Base-by-base conservation (phyloP, 2,888 invertebrate genomes). In the Anoplius nigerrimus region DNA sequence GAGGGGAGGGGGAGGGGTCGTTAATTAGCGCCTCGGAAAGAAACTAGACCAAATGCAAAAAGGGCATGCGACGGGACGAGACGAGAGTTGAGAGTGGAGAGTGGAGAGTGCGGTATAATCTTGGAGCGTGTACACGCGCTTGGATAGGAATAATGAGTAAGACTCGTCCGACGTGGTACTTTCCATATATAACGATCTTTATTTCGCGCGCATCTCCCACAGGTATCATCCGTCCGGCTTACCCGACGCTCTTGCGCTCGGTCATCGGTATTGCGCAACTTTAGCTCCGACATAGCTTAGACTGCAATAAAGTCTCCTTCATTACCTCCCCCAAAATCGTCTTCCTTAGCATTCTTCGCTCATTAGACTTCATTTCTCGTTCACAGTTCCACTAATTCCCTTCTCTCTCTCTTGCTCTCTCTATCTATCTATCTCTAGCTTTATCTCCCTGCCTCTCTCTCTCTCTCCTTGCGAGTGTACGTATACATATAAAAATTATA, bases 401-500 rank as follows among this genome's bases (percentile, higher is more conserved):
- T n/a, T n/a, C n/a, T 65, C 68, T 45, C 48, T 54, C 62, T 68
- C 66, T 69, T 74, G 62, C 60, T 59, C 69, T 68, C 59, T 67
- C 24, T 63, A 57, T 58, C 34, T 57, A 60, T 67, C 51, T 57
- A n/a, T n/a, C n/a, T n/a, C 57, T 56, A 54, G 48, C 52, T 51
- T 27, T 64, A 43, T 60, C 67, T 61, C 34, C 57, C 16, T 54
- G 53, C 4, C 34, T 6, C 11, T 34, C 34, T 6, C 34, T 58
- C 69, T 27, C 13, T 18, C 42, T 20, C 16, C 21, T 27, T 57
- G 56, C 61, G 48, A 60, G 61, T 72, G 53, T 72, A 71, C 62
- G 62, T 67, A 61, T 61, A 68, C 67, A 76, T 68, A 72, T 71
- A 74, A 74, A 78, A 75, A 81, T 81, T 76, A 79, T 82, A 81